These are phyloP conservation scores for Athalia circularis DNA, from an alignment of 2,888 invertebrate genomes.

Conservation along the genomic window DNA sequence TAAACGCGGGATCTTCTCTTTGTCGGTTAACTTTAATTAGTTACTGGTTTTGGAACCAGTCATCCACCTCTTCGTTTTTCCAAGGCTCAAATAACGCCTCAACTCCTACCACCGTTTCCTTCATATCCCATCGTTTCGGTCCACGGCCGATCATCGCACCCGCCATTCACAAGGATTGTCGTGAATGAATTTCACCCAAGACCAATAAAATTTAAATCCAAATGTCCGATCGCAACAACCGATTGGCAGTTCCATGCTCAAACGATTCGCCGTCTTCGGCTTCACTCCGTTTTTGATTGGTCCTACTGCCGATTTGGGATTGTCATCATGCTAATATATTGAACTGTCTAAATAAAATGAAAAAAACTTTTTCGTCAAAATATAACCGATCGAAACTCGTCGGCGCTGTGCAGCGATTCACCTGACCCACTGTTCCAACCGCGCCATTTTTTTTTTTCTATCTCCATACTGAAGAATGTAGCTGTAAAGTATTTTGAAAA, in stretches of 20 bases:
- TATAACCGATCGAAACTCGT: no score
- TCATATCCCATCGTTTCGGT: neutral
- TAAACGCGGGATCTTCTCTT: constrained; percentile 50
- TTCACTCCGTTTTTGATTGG: constrained; percentile 8
- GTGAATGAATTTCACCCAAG: constrained; percentile 38
- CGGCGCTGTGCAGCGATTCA: neutral
- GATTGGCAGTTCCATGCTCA: constrained; percentile 18
- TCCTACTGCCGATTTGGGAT: neutral
- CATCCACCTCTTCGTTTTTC: constrained; percentile 28
- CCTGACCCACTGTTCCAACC: constrained; percentile 8
- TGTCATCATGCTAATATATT: no score
- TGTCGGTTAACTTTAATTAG: constrained; percentile 53
- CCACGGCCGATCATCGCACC: neutral
- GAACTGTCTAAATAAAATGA: neutral
- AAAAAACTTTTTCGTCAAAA: neutral
- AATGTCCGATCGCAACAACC: neutral
- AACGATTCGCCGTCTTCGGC: constrained; percentile 9
- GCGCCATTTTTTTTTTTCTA: neutral
- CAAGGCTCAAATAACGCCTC: constrained; percentile 21
- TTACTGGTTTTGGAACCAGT: constrained; percentile 61
- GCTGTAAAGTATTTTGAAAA: no score
- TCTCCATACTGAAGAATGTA: neutral
- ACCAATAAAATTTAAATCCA: constrained; percentile 12
- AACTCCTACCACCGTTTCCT: constrained; percentile 10
- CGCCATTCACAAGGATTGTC: constrained; percentile 28